Percentiles rank a stretch among this genome's conserved stretches.
Conservation (phyloP, 1,140 invertebrate species). For the Protaetia brevitarsis region DNA sequence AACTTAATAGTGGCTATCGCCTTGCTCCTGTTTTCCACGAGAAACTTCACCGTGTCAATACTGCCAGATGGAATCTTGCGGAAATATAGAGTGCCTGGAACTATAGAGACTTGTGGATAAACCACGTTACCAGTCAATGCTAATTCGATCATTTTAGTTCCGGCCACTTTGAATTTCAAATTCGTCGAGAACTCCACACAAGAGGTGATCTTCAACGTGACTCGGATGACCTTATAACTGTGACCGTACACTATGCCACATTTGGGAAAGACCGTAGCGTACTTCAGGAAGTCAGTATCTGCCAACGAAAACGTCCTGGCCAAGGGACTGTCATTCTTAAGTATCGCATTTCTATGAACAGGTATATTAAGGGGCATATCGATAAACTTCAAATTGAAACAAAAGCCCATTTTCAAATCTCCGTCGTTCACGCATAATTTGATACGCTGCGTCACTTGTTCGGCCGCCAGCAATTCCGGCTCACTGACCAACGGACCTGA, state of each 20-base stretch:
- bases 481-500: not conserved
- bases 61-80: conserved; percentile 33
- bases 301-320: conserved; percentile 25
- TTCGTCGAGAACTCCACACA: conserved; percentile 23
- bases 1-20: conserved; percentile 33
- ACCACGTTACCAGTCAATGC: conserved; percentile 33
- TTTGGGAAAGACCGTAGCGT: conserved; percentile 30
- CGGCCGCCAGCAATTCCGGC: not conserved
- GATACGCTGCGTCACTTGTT: not conserved
- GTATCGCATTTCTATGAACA: not conserved
- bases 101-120: conserved; percentile 37
- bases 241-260: conserved; percentile 36
- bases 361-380: conserved; percentile 21
- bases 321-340: not conserved
- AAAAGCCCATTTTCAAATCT: not conserved
- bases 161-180: not conserved
- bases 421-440: not conserved
- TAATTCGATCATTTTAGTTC: conserved; percentile 21
- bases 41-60: conserved; percentile 31
- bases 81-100: conserved; percentile 34
- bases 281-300: conserved; percentile 17
- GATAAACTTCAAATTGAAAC: not conserved
- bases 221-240: conserved; percentile 23
- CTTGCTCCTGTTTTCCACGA: conserved; percentile 33
- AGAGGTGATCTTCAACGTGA: not conserved